phyloP scores from a whole-genome alignment of 2,113 vertebrate species.

The Clupea harengus region DNA sequence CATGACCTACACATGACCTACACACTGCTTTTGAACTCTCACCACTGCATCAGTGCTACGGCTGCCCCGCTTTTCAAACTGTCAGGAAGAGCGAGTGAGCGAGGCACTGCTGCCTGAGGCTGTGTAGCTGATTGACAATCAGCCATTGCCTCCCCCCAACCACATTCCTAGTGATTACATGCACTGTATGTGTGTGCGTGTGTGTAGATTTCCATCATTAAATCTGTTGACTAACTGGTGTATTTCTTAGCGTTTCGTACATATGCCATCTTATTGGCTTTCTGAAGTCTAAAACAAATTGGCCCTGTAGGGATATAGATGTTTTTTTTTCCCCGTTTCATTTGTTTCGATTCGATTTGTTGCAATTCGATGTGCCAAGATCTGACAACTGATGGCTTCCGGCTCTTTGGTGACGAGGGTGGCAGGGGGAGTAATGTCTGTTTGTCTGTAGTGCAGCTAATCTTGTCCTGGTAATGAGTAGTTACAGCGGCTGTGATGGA shows the following conservation, averaged over 20 bases:
- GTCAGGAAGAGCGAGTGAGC: neutral
- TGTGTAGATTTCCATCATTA: too few species aligned
- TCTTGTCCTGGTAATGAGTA: neutral
- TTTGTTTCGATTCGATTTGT: neutral
- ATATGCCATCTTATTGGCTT: neutral
- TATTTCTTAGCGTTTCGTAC: neutral
- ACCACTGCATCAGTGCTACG: neutral
- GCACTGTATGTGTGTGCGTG: too few species aligned
- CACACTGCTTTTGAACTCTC: neutral
- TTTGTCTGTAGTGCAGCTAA: neutral
- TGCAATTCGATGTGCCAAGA: neutral
- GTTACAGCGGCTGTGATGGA: neutral
- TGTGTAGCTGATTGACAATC: neutral
- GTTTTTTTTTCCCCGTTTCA: neutral
- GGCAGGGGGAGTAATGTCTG: neutral
- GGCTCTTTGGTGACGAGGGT: neutral
- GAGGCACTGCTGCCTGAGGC: neutral
- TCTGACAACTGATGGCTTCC: conserved; percentile 9
- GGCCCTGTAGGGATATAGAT: neutral
- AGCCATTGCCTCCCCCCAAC: neutral
- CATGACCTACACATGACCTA: too few species aligned
- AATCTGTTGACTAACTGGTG: neutral
- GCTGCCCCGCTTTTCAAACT: neutral
- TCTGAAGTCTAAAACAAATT: neutral
- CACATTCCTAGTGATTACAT: neutral